Percentiles rank a stretch among this genome's conserved stretches.
Conservation (phyloP, 1,140 invertebrate species). For the Batillaria attramentaria region DNA sequence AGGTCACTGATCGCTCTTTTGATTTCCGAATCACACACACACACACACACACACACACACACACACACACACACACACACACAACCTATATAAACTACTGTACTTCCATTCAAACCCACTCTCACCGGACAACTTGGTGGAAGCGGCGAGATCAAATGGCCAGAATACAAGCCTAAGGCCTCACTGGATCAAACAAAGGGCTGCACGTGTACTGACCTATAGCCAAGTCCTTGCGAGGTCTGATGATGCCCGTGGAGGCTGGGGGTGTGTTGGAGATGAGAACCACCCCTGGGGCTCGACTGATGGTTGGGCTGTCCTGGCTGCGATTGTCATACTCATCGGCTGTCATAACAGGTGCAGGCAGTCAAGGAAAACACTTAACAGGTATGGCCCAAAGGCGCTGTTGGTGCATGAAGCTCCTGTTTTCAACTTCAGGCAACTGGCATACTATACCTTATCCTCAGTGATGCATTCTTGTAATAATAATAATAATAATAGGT, state of each 20-base stretch:
- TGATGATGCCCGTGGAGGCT: constrained; percentile 63
- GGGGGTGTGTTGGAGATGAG: constrained; percentile 65
- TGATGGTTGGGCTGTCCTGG: constrained; percentile 46
- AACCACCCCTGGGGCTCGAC: constrained; percentile 54
- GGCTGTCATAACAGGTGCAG: constrained; percentile 62
- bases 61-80: constrained; percentile 6
- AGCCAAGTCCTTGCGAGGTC: constrained; percentile 55
- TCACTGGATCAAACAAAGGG: background rate
- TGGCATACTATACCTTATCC: no score
- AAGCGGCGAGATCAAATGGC: background rate
- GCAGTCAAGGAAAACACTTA: constrained; percentile 59
- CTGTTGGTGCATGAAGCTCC: no score
- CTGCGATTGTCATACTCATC: constrained; percentile 61
- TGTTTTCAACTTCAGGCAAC: no score
- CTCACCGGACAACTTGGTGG: background rate
- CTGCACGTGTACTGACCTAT: background rate
- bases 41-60: background rate
- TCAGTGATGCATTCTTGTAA: no score
- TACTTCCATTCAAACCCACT: background rate
- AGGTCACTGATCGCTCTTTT: no score
- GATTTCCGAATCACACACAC: no score
- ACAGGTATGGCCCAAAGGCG: no score
- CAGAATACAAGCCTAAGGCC: background rate
- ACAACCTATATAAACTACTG: background rate
- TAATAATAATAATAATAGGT: no score